Percentiles rank a stretch among this genome's conserved stretches.
phyloP scores from a whole-genome alignment of 2,113 vertebrate species.

The Pachycephala philippinensis region DNA sequence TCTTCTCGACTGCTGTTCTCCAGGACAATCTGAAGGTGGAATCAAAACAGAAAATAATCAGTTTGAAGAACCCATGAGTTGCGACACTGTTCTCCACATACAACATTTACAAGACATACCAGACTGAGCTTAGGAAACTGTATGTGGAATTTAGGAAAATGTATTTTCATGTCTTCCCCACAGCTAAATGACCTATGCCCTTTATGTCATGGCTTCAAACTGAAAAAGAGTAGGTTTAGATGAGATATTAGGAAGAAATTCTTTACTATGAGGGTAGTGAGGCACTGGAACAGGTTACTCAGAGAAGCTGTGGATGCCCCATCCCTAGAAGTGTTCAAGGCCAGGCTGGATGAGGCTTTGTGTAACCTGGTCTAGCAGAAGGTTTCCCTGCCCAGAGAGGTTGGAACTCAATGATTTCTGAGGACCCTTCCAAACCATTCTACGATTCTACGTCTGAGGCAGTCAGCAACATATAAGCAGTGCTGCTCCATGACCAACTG shows the following conservation, averaged over 20 bases:
- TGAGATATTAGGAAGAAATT: background rate
- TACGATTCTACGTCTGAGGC: background rate
- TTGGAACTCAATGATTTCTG: background rate
- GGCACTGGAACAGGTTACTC: background rate
- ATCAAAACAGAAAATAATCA: background rate
- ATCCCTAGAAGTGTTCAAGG: background rate
- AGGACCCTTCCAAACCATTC: background rate
- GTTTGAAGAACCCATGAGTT: background rate
- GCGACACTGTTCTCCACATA: background rate
- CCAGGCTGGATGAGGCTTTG: background rate
- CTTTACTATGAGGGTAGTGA: background rate
- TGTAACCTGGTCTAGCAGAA: background rate
- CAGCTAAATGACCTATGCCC: background rate
- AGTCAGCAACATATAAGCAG: background rate
- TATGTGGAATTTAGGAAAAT: background rate
- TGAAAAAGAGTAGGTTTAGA: background rate
- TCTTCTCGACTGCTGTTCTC: conserved; percentile 99
- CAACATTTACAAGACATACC: background rate
- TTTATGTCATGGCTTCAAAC: background rate
- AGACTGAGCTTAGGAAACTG: background rate
- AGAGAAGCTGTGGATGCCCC: background rate
- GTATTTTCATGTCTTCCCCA: fast-evolving
- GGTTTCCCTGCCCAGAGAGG: background rate
- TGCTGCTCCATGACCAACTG: background rate
- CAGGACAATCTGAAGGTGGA: conserved; percentile 85